phyloP scores from a whole-genome alignment of 2,888 invertebrate species.

The Acronicta aceris region DNA sequence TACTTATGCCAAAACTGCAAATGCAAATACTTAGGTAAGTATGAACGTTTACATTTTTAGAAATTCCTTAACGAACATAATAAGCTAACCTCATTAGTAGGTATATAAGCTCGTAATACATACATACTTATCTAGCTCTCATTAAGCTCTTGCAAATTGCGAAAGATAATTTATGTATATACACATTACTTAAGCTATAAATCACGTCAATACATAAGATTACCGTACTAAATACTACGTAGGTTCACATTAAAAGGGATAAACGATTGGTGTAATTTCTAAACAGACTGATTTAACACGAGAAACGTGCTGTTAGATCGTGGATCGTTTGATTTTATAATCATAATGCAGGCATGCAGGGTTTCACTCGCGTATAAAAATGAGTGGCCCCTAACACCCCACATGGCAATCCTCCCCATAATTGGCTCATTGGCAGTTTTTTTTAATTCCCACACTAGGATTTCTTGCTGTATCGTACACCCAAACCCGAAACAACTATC shows the following conservation, averaged over 20 bases:
- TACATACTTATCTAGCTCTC: conserved; percentile 27
- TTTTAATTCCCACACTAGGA: too few species aligned
- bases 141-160: conserved; percentile 18
- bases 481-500: too few species aligned
- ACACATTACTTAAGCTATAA: conserved; percentile 27
- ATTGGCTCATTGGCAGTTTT: too few species aligned
- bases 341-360: conserved; percentile 16
- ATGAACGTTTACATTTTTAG: too few species aligned
- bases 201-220: conserved; percentile 37
- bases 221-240: conserved; percentile 38
- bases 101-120: not conserved
- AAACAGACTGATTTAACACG: conserved; percentile 45
- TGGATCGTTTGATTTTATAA: conserved; percentile 53
- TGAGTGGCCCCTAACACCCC: too few species aligned
- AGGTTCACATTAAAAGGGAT: conserved; percentile 41
- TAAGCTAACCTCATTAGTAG: too few species aligned
- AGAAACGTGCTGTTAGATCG: conserved; percentile 43
- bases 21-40: too few species aligned
- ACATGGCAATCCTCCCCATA: too few species aligned
- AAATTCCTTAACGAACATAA: too few species aligned
- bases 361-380: too few species aligned
- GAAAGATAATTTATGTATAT: conserved; percentile 38
- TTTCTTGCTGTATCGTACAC: too few species aligned
- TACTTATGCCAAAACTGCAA: too few species aligned
- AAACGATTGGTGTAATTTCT: conserved; percentile 29